These are phyloP conservation scores for Semotilus atromaculatus DNA, from an alignment of 2,797 vertebrate genomes.

Conservation along the genomic window DNA sequence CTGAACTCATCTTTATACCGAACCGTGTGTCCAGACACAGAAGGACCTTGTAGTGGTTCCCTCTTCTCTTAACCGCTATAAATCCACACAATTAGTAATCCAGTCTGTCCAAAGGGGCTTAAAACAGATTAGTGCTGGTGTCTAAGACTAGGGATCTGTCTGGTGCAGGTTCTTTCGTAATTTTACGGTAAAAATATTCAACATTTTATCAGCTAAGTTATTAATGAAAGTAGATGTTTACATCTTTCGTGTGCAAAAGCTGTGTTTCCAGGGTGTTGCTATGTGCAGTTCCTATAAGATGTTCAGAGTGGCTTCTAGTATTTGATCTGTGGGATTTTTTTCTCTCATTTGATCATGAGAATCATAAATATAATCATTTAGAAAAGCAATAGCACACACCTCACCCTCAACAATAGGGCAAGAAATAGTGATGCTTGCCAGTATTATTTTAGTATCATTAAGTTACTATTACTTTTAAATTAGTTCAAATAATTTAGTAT, in stretches of 20 bases:
- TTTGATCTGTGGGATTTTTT: not conserved
- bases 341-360: not conserved
- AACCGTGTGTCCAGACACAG: conserved; percentile 11
- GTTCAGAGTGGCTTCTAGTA: not conserved
- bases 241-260: not conserved
- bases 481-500: no score
- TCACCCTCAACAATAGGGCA: not conserved
- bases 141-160: not conserved
- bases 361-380: not conserved
- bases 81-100: conserved; percentile 64
- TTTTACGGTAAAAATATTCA: not conserved
- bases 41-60: conserved; percentile 13
- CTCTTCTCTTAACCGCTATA: conserved; percentile 42
- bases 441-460: not conserved
- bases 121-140: conserved; percentile 56
- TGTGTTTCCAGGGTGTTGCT: not conserved
- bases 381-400: not conserved
- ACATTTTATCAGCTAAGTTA: not conserved
- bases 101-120: conserved; percentile 57
- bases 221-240: not conserved
- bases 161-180: not conserved
- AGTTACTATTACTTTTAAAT: not conserved
- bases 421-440: no score
- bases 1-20: conserved; percentile 9
- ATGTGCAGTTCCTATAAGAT: not conserved